Conservation (phyloP, 1,140 invertebrate species). For the Sesamia nonagrioides region DNA sequence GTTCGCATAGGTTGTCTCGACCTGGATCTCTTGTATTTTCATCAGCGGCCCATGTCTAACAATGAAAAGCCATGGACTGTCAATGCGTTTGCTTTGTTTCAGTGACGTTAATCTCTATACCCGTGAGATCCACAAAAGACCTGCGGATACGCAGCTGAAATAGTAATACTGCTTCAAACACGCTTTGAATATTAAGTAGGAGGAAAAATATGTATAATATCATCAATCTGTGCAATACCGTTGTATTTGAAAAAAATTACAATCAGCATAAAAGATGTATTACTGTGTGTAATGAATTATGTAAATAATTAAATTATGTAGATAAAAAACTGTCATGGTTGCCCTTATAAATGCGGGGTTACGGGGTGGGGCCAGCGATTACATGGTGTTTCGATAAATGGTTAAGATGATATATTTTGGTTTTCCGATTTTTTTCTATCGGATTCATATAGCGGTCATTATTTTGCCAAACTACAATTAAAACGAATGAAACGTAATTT, state of each 20-base stretch:
- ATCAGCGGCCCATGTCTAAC: not conserved
- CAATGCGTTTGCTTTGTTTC: not conserved
- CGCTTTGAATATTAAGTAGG: slow-evolving; percentile 6
- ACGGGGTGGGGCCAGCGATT: too few relatives aligned
- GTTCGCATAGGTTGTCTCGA: too few relatives aligned
- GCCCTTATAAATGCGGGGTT: too few relatives aligned
- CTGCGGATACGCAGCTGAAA: slow-evolving; percentile 15
- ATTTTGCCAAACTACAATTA: too few relatives aligned
- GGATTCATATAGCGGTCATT: too few relatives aligned
- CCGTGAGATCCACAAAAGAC: not conserved
- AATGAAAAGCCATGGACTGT: not conserved
- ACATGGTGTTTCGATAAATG: too few relatives aligned
- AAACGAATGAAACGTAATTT: too few relatives aligned
- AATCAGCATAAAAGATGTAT: slow-evolving; percentile 19
- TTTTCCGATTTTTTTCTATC: too few relatives aligned
- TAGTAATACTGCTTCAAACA: not conserved
- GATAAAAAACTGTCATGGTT: slow-evolving; percentile 13
- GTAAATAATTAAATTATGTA: slow-evolving; percentile 1
- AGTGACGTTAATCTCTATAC: not conserved
- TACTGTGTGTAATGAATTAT: slow-evolving; percentile 16
- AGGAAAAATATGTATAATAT: slow-evolving; percentile 2
- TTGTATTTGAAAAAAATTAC: slow-evolving; percentile 8
- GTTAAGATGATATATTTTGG: too few relatives aligned
- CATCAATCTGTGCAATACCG: slow-evolving; percentile 21
- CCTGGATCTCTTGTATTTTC: not conserved